Conservation (phyloP, 2,113 vertebrate genomes). For the Meles meles region DNA sequence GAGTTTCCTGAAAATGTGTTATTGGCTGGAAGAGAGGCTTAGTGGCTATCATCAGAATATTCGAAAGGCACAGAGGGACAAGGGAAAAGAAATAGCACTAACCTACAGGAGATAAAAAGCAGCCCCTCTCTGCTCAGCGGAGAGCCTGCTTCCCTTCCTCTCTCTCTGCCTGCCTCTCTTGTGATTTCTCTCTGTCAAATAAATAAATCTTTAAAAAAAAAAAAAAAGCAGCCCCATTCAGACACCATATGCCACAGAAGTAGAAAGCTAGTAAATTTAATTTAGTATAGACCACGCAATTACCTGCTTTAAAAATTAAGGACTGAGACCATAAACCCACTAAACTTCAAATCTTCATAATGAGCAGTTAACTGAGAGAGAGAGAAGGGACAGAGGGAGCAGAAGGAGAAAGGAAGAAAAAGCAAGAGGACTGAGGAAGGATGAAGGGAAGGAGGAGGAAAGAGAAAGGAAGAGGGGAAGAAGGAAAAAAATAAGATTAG, state of each 20-base stretch:
- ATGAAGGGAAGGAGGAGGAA: too few relatives aligned
- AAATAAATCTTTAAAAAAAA: too few relatives aligned
- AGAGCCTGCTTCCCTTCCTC: too few relatives aligned
- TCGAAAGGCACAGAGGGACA: not conserved
- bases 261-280: constrained; percentile 53
- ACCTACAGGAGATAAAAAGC: constrained; percentile 18
- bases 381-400: not conserved
- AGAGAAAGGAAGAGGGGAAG: not conserved
- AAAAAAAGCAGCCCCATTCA: not conserved
- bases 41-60: not conserved
- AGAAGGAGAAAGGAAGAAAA: not conserved
- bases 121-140: too few relatives aligned
- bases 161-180: too few relatives aligned
- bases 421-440: too few relatives aligned
- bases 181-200: too few relatives aligned
- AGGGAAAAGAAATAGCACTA: not conserved
- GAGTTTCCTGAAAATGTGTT: not conserved
- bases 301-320: constrained; percentile 69
- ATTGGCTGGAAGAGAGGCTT: not conserved
- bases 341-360: constrained; percentile 53
- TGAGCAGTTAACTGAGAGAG: not conserved
- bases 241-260: constrained; percentile 53
- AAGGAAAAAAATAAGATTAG: not conserved
- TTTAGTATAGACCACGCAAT: constrained; percentile 51
- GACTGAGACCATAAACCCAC: constrained; percentile 55